A percentile compares a stretch with the other conserved stretches of the same genome.
Conservation (phyloP, 2,113 vertebrate species). For the Grantiella picta region DNA sequence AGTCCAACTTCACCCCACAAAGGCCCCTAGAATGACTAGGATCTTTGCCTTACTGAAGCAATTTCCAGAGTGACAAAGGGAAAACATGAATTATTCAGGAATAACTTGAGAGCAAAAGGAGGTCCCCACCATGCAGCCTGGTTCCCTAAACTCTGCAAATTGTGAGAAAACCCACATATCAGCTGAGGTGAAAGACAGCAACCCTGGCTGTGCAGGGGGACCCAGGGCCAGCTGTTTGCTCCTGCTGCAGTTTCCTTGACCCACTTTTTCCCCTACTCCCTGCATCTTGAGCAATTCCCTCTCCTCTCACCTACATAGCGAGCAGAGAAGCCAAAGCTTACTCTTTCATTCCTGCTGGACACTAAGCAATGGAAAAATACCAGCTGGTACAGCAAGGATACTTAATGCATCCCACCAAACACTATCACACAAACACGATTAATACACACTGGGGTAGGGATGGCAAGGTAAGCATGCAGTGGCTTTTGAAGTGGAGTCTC, state of each 20-base stretch:
- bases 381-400: not conserved
- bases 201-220: not conserved
- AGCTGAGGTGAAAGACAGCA: not conserved
- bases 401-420: not conserved
- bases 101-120: not conserved
- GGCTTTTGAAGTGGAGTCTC: not conserved
- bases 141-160: not conserved
- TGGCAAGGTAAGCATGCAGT: fast-evolving
- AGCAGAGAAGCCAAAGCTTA: not conserved
- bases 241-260: not conserved
- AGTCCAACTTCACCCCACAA: not conserved
- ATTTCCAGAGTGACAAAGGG: not conserved
- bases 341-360: not conserved
- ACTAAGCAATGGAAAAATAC: not conserved
- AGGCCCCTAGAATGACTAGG: not conserved
- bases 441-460: fast-evolving
- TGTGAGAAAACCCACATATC: fast-evolving
- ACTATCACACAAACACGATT: not conserved
- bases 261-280: not conserved
- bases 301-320: not conserved
- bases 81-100: not conserved
- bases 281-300: not conserved
- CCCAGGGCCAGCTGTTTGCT: not conserved
- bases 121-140: not conserved
- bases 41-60: not conserved